Percentiles rank a stretch among this genome's conserved stretches.
These are phyloP conservation scores for Polypedilum vanderplanki DNA, from an alignment of 1,140 invertebrate species.

Conservation along the genomic window DNA sequence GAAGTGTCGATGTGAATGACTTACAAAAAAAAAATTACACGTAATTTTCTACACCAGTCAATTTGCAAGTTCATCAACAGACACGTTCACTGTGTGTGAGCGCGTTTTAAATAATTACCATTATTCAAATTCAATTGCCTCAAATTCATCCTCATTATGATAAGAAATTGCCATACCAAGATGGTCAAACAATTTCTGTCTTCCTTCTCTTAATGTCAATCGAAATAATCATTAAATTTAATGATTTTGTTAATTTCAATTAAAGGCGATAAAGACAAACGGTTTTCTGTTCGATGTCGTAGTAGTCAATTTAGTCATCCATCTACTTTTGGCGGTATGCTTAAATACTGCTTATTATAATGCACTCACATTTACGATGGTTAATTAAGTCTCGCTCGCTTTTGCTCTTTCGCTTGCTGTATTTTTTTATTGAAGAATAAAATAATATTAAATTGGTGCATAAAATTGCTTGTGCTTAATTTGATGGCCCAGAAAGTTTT, in stretches of 20 bases:
- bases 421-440: not conserved
- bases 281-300: not conserved
- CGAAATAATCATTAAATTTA: not conserved
- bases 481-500: conserved; percentile 17
- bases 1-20: too few species aligned
- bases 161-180: too few species aligned
- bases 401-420: not conserved
- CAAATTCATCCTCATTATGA: too few species aligned
- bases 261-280: not conserved
- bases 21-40: too few species aligned
- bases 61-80: too few species aligned
- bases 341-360: conserved; percentile 3
- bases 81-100: too few species aligned
- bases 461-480: conserved; percentile 13
- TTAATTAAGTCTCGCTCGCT: conserved; percentile 5
- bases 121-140: too few species aligned
- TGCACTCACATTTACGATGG: conserved; percentile 16
- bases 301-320: not conserved
- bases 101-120: too few species aligned
- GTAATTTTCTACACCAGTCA: too few species aligned
- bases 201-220: too few species aligned
- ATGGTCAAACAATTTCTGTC: too few species aligned
- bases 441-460: conserved; percentile 19
- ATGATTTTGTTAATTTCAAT: conserved; percentile 26
- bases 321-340: conserved; percentile 1